Percentiles rank a stretch among this genome's conserved stretches.
phyloP scores from a whole-genome alignment of 2,888 invertebrate genomes.

The Trachelus stipa region DNA sequence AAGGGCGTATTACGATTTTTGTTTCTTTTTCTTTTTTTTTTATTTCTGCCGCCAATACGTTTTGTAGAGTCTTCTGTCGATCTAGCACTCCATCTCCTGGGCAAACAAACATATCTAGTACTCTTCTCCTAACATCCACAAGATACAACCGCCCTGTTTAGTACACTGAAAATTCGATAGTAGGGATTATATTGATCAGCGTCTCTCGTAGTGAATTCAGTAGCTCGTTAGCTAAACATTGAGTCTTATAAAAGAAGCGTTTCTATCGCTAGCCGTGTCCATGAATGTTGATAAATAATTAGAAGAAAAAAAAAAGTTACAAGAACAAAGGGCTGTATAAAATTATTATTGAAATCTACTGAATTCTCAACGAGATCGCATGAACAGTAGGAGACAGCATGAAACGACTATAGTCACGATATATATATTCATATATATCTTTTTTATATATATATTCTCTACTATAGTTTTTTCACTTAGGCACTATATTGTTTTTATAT shows the following conservation, averaged over 20 bases:
- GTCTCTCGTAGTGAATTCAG: background rate
- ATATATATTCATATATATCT: slow-evolving; percentile 10
- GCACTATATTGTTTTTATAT: slow-evolving; percentile 26
- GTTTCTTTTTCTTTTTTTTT: background rate
- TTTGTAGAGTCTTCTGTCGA: background rate
- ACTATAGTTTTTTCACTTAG: slow-evolving; percentile 27
- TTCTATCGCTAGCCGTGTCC: background rate
- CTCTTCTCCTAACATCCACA: background rate
- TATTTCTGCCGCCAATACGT: background rate
- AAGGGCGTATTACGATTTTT: background rate
- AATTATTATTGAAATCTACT: slow-evolving; percentile 9
- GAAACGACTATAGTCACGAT: slow-evolving; percentile 35
- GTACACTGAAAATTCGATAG: slow-evolving; percentile 8
- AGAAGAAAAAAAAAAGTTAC: slow-evolving; percentile 9
- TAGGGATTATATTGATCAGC: slow-evolving; percentile 4
- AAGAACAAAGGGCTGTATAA: slow-evolving; percentile 12
- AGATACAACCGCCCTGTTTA: slow-evolving; percentile 1
- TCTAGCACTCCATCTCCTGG: background rate
- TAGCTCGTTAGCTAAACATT: background rate
- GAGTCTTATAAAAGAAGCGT: background rate
- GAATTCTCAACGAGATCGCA: slow-evolving; percentile 35
- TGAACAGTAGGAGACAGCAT: slow-evolving; percentile 39
- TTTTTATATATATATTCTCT: slow-evolving; percentile 23
- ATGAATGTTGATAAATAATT: background rate
- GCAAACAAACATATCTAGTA: background rate